Evolutionary conservation across 2,888 invertebrate genomes (phyloP).

Genomic region (Elysia crispata): DNA sequence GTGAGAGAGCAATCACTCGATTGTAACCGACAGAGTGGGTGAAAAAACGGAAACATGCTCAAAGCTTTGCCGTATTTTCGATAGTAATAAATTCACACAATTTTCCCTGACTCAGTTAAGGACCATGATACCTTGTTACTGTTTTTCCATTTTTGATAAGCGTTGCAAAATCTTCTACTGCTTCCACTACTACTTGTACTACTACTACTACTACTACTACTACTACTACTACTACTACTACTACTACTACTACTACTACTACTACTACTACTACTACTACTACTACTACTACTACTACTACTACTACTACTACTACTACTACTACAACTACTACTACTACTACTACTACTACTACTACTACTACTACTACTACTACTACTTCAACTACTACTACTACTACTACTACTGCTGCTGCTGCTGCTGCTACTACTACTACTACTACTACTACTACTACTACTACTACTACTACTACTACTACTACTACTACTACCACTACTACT

Average conservation of each 20-base stretch:
- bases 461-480: constrained; percentile 19
- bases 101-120: no score
- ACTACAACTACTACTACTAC: neutral
- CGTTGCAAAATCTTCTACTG: no score
- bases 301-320: neutral
- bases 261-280: constrained; percentile 15
- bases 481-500: constrained; percentile 17
- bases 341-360: constrained; percentile 16
- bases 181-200: neutral
- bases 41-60: no score
- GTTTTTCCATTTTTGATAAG: no score
- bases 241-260: constrained; percentile 15
- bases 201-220: neutral
- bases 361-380: constrained; percentile 19
- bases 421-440: neutral
- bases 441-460: constrained; percentile 12
- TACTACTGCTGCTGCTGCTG: neutral
- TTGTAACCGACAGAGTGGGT: no score
- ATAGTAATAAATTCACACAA: no score
- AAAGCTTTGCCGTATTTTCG: no score
- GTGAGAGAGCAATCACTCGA: no score
- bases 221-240: constrained; percentile 16
- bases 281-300: constrained; percentile 19
- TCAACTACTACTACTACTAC: constrained; percentile 15
- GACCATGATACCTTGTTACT: no score